Evolutionary conservation across 2,888 invertebrate genomes (phyloP).

Genomic region (Drosophila yooni): DNA sequence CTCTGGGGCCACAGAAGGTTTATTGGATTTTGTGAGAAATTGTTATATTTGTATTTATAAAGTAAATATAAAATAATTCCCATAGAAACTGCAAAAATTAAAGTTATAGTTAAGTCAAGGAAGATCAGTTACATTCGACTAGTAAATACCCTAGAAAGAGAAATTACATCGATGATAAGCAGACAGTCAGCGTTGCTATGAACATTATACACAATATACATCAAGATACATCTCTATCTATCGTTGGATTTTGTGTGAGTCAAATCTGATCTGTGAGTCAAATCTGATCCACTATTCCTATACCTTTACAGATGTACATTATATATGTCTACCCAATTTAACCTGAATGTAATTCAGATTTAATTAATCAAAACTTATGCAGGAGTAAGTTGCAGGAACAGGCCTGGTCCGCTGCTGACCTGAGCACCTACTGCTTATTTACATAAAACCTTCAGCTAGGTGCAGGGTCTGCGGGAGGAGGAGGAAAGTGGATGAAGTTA

Average conservation of each 20-base stretch:
- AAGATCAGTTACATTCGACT: background rate
- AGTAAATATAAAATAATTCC: background rate
- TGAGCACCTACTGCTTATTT: constrained; percentile 31
- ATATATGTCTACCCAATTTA: background rate
- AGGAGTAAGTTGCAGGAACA: constrained; percentile 28
- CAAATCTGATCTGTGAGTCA: background rate
- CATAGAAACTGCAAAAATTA: background rate
- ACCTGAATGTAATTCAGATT: constrained; percentile 3
- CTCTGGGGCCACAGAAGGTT: background rate
- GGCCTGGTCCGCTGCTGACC: constrained; percentile 18
- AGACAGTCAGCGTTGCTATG: background rate
- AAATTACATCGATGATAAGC: background rate
- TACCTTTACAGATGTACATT: too few species aligned
- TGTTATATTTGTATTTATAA: background rate
- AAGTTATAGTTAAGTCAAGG: too few species aligned
- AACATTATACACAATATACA: background rate
- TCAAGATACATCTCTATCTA: too few species aligned
- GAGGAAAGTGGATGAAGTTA: constrained; percentile 12
- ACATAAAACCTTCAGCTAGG: constrained; percentile 34
- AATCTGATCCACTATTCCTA: background rate
- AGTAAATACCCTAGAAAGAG: background rate
- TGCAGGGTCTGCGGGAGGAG: too few species aligned
- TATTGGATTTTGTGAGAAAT: background rate
- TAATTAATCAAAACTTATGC: constrained; percentile 5
- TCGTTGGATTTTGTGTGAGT: background rate